Conservation (phyloP, 2,888 invertebrate species). For the Bibio marci region DNA sequence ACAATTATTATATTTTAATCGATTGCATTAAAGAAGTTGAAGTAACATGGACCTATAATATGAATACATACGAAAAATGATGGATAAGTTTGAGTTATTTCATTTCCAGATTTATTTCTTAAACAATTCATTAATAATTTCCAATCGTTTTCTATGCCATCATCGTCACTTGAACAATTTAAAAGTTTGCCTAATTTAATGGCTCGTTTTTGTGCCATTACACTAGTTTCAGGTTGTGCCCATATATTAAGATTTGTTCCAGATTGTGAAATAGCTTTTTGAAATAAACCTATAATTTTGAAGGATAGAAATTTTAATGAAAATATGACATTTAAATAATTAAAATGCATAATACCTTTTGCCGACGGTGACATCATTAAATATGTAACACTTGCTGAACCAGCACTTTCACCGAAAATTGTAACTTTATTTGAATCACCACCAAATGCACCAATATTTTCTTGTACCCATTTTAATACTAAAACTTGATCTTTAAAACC, state of each 20-base stretch:
- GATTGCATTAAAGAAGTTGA: too few relatives aligned
- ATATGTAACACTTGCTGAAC: conserved; percentile 47
- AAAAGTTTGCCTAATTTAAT: conserved; percentile 40
- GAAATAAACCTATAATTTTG: too few relatives aligned
- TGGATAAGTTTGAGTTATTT: conserved; percentile 46
- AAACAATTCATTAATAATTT: conserved; percentile 41
- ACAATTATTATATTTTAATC: conserved; percentile 62
- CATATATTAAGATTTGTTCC: conserved; percentile 52
- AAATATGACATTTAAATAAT: too few relatives aligned
- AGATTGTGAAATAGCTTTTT: conserved; percentile 56
- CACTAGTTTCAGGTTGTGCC: conserved; percentile 43
- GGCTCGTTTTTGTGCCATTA: conserved; percentile 39
- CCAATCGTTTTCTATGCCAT: conserved; percentile 27
- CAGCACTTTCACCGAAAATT: conserved; percentile 53
- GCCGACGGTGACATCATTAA: conserved; percentile 45
- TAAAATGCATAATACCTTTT: too few relatives aligned
- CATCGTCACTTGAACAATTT: conserved; percentile 39
- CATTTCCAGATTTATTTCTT: conserved; percentile 37
- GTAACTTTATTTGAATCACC: conserved; percentile 46
- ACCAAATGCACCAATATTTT: conserved; percentile 41
- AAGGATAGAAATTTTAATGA: too few relatives aligned
- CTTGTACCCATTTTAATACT: conserved; percentile 43
- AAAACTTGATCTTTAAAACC: conserved; percentile 48
- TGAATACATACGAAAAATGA: conserved; percentile 46
- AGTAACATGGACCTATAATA: too few relatives aligned